These are phyloP conservation scores for Pharmacophagus antenor DNA, from an alignment of 2,888 invertebrate species.

Conservation along the genomic window DNA sequence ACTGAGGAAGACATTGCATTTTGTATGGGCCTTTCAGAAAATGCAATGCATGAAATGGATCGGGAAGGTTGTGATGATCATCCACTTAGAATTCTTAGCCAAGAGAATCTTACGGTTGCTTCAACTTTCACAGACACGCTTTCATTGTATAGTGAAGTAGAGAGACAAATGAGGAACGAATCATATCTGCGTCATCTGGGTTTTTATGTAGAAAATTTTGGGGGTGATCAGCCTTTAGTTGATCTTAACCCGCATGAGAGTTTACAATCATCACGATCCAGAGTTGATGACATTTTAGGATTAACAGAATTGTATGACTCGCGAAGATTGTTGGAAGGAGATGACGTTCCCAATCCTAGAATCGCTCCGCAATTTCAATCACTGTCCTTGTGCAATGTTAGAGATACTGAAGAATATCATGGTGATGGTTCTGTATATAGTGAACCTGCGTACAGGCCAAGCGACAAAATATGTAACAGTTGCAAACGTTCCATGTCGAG, in stretches of 20 bases:
- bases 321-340: constrained; percentile 86
- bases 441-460: constrained; percentile 88
- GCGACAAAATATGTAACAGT: constrained; percentile 88
- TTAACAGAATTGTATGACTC: constrained; percentile 91
- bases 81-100: constrained; percentile 92
- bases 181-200: constrained; percentile 81
- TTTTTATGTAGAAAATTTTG: constrained; percentile 78
- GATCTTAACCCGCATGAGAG: constrained; percentile 75
- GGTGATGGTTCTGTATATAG: constrained; percentile 92
- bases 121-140: constrained; percentile 92
- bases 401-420: constrained; percentile 84
- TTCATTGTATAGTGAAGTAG: constrained; percentile 84
- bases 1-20: constrained; percentile 95
- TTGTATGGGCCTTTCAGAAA: constrained; percentile 88
- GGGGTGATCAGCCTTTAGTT: constrained; percentile 52
- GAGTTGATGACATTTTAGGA: constrained; percentile 90
- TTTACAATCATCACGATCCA: constrained; percentile 70
- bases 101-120: constrained; percentile 94
- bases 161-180: constrained; percentile 83
- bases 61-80: constrained; percentile 88
- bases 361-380: constrained; percentile 86
- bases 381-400: constrained; percentile 85
- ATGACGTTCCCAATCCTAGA: constrained; percentile 76
- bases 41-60: constrained; percentile 86
- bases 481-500: constrained; percentile 86